A percentile compares a stretch with the other conserved stretches of the same genome.
Conservation (phyloP, 2,888 invertebrate species). For the Drosophila mimetica region DNA sequence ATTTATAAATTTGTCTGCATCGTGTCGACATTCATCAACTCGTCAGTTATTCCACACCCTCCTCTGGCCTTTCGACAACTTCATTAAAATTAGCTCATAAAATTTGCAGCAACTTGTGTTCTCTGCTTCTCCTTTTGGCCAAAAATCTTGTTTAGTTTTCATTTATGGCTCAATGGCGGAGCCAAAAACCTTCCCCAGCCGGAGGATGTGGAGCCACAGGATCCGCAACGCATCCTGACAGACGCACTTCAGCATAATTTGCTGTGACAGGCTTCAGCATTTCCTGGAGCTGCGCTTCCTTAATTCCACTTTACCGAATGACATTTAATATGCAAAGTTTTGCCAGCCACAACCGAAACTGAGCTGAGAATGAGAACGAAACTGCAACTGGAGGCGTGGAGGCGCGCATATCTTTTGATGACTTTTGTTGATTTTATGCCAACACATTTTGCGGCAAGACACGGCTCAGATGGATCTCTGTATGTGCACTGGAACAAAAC, state of each 20-base stretch:
- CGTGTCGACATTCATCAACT: conserved; percentile 75
- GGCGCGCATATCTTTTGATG: conserved; percentile 77
- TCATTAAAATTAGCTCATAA: conserved; percentile 81
- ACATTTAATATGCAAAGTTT: conserved; percentile 83
- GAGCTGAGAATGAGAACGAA: conserved; percentile 1
- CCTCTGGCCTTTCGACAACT: conserved; percentile 57
- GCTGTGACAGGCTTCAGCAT: conserved; percentile 71
- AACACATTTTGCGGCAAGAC: conserved; percentile 47
- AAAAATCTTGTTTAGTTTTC: conserved; percentile 80
- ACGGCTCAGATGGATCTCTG: conserved; percentile 52
- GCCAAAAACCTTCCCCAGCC: conserved; percentile 7
- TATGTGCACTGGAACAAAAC: conserved; percentile 4
- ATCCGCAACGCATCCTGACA: conserved; percentile 66
- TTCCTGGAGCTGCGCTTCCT: conserved; percentile 59
- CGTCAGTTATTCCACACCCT: conserved; percentile 26
- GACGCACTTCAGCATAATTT: conserved; percentile 79
- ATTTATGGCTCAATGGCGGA: conserved; percentile 75
- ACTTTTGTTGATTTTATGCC: conserved; percentile 79
- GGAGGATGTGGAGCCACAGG: conserved; percentile 53
- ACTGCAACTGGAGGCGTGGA: conserved; percentile 23
- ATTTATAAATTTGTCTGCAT: conserved; percentile 76
- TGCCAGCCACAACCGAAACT: conserved; percentile 48
- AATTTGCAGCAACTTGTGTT: conserved; percentile 69
- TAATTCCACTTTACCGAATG: conserved; percentile 81
- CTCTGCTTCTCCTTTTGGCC: conserved; percentile 35